Conservation (phyloP, 2,113 vertebrate genomes). For the Pipra filicauda region DNA sequence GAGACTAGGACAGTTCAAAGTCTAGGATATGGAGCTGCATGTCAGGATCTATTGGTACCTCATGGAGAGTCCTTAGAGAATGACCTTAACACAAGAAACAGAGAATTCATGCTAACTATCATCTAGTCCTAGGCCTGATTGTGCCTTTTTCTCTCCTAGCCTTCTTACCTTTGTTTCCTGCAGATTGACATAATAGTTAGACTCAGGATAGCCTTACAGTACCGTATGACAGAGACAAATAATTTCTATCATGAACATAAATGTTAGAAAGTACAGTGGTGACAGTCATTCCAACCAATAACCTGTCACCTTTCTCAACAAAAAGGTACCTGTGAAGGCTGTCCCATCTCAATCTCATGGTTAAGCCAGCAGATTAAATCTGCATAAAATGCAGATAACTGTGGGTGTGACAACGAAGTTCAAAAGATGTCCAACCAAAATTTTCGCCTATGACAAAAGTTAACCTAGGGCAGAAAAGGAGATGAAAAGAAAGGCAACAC, state of each 20-base stretch:
- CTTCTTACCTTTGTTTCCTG: neutral
- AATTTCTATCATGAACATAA: neutral
- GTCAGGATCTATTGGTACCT: neutral
- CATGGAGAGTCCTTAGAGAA: neutral
- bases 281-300: neutral
- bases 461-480: neutral
- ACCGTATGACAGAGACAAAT: neutral
- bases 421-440: neutral
- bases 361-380: neutral
- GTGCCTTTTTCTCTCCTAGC: neutral
- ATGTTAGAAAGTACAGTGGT: neutral
- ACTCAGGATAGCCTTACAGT: neutral
- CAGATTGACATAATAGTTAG: neutral
- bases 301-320: neutral
- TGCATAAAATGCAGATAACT: neutral
- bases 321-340: neutral
- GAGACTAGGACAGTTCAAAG: slow-evolving; percentile 3
- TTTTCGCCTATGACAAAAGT: neutral
- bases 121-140: neutral
- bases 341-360: neutral
- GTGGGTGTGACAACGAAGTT: neutral
- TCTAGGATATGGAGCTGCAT: neutral
- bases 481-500: neutral
- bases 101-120: neutral
- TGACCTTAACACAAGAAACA: neutral